Base-by-base conservation (phyloP, 2,888 invertebrate genomes). In the Drosophila longiperda region DNA sequence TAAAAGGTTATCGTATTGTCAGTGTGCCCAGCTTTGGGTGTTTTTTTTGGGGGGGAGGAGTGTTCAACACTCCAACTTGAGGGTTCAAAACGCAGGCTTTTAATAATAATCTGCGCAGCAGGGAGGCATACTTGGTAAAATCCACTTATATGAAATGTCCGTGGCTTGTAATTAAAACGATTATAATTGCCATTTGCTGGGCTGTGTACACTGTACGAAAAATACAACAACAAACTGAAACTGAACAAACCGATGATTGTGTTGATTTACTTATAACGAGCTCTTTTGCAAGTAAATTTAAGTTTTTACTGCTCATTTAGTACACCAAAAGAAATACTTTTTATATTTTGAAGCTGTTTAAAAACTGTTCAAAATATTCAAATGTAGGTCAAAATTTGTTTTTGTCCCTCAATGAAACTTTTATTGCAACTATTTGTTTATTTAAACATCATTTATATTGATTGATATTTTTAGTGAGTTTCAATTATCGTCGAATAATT, bases 161-260 rank as follows among this genome's bases (percentile, higher is more conserved):
- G 68, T 64, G 78, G 58, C 73, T 73, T 66, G 76, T 77, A 83
- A 87, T 82, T 88, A 80, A 75, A 82, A 74, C 79, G 74, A 87
- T 84, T 89, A 83, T 84, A 81, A 89, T 75, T 84, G 78, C 67
- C 33, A 62, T 70, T 70, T 54, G 64, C 52, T 64, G 55, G 69
- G 36, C n/a, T 64, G 59, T 65, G 54, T 65, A 49, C 84, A 83
- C 82, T 64, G 78, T 0, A 33, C 34, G n/a, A 79, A 66, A 73
- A 20, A 23, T 9, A 8, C 15, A 45, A 4, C 15, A 45, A 45
- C 45, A 2, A 45, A 15, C 20, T 4, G 1, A 20, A 8, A 45
- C 15, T 7, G 2, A 15, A 45, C 7, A 7, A 9, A 29, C 6
- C 29, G 6, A 29, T 29, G 29, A 29, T 6, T 29, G 3, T 36